Percentiles rank a stretch among this genome's conserved stretches.
Conservation (phyloP, 2,888 invertebrate species). For the Patella caerulea region DNA sequence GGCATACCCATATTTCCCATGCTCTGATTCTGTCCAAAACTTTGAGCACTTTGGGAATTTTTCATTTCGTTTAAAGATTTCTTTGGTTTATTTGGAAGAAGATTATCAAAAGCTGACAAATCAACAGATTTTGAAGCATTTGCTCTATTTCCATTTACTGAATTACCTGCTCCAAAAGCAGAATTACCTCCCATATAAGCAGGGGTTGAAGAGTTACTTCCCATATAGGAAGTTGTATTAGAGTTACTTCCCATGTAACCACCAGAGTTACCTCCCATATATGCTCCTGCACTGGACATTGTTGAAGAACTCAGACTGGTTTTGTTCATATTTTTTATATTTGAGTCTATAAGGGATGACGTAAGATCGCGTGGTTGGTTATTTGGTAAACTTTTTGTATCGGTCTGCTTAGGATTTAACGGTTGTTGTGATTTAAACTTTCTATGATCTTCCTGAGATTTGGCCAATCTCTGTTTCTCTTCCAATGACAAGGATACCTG, state of each 20-base stretch:
- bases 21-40: not conserved
- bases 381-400: not conserved
- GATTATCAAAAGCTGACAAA: constrained; percentile 61
- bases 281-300: constrained; percentile 8
- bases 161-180: not conserved
- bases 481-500: constrained; percentile 69
- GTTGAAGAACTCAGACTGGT: constrained; percentile 16
- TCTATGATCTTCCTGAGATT: constrained; percentile 78
- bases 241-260: not conserved
- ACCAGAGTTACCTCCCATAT: not conserved
- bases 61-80: constrained; percentile 55
- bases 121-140: constrained; percentile 39
- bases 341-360: constrained; percentile 75
- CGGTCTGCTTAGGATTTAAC: constrained; percentile 31
- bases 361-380: constrained; percentile 76
- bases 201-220: constrained; percentile 3
- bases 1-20: constrained; percentile 28
- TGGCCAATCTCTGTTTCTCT: constrained; percentile 78
- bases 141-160: constrained; percentile 9
- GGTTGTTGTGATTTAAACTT: constrained; percentile 52
- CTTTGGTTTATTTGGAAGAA: constrained; percentile 49
- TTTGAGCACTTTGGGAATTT: constrained; percentile 16
- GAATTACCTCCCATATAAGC: constrained; percentile 11
- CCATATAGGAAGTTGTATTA: constrained; percentile 9
- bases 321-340: constrained; percentile 66